Evolutionary conservation across 1,140 invertebrate genomes (phyloP).

Genomic region (Ephestia elutella): DNA sequence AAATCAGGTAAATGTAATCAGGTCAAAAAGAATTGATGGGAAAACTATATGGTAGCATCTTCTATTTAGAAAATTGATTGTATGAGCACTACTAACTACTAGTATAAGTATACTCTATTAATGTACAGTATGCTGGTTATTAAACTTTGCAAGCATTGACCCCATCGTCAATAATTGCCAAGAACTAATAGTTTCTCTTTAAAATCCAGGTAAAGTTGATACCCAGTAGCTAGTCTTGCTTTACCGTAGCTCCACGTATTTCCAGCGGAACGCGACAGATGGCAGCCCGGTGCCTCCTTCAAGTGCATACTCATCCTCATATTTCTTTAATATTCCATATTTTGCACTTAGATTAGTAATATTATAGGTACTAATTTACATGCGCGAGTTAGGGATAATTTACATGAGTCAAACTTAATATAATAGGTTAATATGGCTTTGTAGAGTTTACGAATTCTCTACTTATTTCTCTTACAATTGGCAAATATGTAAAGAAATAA

Average conservation of each 20-base stretch:
- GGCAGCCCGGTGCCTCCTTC: constrained; percentile 30
- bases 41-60: no score
- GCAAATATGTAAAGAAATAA: background rate
- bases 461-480: background rate
- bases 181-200: constrained; percentile 14
- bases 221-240: constrained; percentile 24
- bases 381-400: no score
- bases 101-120: no score
- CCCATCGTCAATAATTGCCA: constrained; percentile 11
- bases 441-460: no score
- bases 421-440: no score
- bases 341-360: no score
- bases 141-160: background rate
- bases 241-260: constrained; percentile 27
- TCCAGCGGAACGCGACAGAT: constrained; percentile 33
- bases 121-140: background rate
- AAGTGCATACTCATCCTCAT: background rate
- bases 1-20: background rate
- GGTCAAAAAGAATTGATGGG: no score
- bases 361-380: no score
- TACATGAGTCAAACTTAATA: no score
- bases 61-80: background rate
- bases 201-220: background rate
- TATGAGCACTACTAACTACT: no score
- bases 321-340: no score